Percentiles rank a stretch among this genome's conserved stretches.
phyloP scores from a whole-genome alignment of 2,888 invertebrate genomes.

The Nymphalis polychloros region DNA sequence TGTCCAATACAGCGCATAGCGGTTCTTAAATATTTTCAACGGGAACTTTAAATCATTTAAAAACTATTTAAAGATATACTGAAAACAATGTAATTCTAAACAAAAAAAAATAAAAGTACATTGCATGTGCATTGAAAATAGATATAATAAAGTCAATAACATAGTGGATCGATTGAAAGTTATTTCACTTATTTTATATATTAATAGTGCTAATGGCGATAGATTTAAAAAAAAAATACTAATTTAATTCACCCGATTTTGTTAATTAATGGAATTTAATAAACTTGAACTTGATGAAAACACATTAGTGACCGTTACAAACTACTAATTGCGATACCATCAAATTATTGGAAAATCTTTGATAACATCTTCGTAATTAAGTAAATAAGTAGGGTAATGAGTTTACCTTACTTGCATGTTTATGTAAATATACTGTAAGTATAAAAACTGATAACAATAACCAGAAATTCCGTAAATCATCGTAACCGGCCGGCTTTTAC shows the following conservation, averaged over 20 bases:
- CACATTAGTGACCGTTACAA: slow-evolving; percentile 7
- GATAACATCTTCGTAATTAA: background rate
- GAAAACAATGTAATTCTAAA: background rate
- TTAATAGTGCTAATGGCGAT: slow-evolving; percentile 1
- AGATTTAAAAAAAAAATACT: background rate
- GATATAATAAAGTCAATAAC: background rate
- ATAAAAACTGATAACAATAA: background rate
- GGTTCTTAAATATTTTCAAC: slow-evolving; percentile 22
- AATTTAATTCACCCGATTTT: background rate
- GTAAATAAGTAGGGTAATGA: too few species aligned
- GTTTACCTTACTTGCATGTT: too few species aligned
- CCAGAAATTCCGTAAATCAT: too few species aligned
- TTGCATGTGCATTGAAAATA: background rate
- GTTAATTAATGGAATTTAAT: slow-evolving; percentile 1
- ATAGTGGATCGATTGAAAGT: slow-evolving; percentile 4
- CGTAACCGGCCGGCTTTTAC: too few species aligned
- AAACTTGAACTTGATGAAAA: slow-evolving; percentile 3
- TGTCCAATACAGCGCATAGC: slow-evolving; percentile 27
- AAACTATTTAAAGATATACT: background rate
- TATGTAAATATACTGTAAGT: background rate
- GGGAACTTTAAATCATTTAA: slow-evolving; percentile 12
- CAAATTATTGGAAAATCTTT: slow-evolving; percentile 1
- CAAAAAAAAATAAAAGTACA: too few species aligned
- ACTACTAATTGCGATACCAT: slow-evolving; percentile 3
- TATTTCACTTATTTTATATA: background rate